Base-by-base conservation (phyloP, 2,888 invertebrate species). In the Brassicogethes aeneus region DNA sequence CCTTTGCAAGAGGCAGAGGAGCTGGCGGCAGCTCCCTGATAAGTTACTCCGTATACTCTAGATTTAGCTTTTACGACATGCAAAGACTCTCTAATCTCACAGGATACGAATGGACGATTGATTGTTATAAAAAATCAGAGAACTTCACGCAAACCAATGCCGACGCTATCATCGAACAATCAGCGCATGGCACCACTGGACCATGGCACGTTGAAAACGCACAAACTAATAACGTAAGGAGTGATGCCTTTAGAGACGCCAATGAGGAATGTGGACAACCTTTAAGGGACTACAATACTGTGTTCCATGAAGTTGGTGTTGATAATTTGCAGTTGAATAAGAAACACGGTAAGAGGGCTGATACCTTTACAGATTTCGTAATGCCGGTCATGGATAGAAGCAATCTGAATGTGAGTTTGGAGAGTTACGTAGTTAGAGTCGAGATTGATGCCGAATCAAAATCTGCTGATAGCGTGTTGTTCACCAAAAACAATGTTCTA, bases 191-290 rank as follows among this genome's bases (percentile, higher is more conserved):
- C 5, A 32, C 5, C 5, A 12, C 3, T 12, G 32, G 32, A 10
- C 32, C 32, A 10, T 13, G 3, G 12, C 7, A 32, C 32, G 32
- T 32, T 3, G 8, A 32, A 32, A 32, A 32, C 12, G 3, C 14
- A 10, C 0, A 71, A 72, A 10, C 12, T 32, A 13, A 10, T 12
- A 32, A 12, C 12, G 5, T 5, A 7, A 8, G 13, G 12, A 12
- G 3, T 3, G 14, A 8, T 10, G 32, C 32, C 3, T 32, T 32
- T 13, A 8, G 5, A 10, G 8, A 32, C 7, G 32, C 32, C 5
- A 32, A 32, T 13, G 12, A 10, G 7, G 8, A 32, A 32, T 13
- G 5, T 8, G 23, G 23, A 7, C 12, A 12, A 3, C 5, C 3
- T 8, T 32, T 32, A 32, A 32, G 8, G 5, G 32, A 32, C 12